phyloP scores from a whole-genome alignment of 2,888 invertebrate species.

The Euspilapteryx auroguttella region DNA sequence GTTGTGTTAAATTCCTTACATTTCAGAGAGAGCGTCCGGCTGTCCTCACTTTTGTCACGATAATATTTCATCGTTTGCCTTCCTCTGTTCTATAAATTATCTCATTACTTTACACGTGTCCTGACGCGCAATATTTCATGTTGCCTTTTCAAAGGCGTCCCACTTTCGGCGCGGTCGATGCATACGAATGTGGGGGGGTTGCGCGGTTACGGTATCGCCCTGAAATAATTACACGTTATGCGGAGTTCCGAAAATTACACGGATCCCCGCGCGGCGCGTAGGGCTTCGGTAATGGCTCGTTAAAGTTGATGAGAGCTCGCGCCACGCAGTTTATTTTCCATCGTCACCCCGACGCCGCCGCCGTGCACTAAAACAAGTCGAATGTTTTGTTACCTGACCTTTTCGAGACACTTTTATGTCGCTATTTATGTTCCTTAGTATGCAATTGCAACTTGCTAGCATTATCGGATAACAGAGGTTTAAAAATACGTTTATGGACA shows the following conservation, averaged over 20 bases:
- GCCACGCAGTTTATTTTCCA: too few relatives aligned
- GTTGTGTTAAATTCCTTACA: constrained; percentile 19
- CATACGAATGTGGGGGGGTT: not conserved
- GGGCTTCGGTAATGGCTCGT: constrained; percentile 45
- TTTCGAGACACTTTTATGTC: too few relatives aligned
- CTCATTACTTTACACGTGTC: constrained; percentile 31
- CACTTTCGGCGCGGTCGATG: not conserved
- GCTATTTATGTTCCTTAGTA: too few relatives aligned
- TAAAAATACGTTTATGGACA: too few relatives aligned
- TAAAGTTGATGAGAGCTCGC: constrained; percentile 54
- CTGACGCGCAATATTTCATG: too few relatives aligned
- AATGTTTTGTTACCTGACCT: too few relatives aligned
- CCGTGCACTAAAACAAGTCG: too few relatives aligned
- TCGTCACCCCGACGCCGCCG: too few relatives aligned
- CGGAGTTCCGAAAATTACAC: constrained; percentile 46
- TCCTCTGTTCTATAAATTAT: constrained; percentile 22
- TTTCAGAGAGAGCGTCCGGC: constrained; percentile 32
- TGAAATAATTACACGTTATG: constrained; percentile 53
- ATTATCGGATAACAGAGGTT: too few relatives aligned
- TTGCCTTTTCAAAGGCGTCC: too few relatives aligned
- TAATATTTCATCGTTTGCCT: constrained; percentile 34
- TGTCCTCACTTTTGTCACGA: constrained; percentile 30
- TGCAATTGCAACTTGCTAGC: too few relatives aligned
- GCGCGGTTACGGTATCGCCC: constrained; percentile 12
- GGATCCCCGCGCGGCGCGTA: constrained; percentile 22